Evolutionary conservation across 2,888 invertebrate species (phyloP).

Genomic region (Drosophila meridiana): DNA sequence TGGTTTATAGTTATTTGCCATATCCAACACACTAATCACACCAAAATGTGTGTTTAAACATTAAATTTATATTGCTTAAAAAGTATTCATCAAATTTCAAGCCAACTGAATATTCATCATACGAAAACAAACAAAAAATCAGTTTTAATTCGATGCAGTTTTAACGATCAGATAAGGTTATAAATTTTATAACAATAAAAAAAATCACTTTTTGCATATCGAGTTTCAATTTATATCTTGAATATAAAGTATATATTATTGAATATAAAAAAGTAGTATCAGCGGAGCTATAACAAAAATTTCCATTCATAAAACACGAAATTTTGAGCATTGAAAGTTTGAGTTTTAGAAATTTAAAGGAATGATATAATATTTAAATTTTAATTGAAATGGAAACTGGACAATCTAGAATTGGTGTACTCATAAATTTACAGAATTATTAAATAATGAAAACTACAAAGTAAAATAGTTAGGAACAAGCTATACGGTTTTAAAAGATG

Average conservation of each 20-base stretch:
- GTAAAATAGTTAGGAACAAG: too few relatives aligned
- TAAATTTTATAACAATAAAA: background rate
- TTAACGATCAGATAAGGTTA: background rate
- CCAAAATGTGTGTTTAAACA: background rate
- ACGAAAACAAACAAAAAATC: background rate
- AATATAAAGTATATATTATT: background rate
- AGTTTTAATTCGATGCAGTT: background rate
- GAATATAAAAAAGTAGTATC: background rate
- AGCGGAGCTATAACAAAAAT: background rate
- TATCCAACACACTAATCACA: background rate
- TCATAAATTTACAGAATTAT: too few relatives aligned
- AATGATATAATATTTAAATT: background rate
- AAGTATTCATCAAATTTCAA: background rate
- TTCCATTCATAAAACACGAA: background rate
- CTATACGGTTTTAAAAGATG: background rate
- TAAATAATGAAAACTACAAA: too few relatives aligned
- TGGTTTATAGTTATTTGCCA: background rate
- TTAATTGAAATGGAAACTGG: too few relatives aligned
- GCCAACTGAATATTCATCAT: background rate
- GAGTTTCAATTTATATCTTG: background rate
- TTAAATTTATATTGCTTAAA: background rate
- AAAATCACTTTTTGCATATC: background rate
- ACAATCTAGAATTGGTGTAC: too few relatives aligned
- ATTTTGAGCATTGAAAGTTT: background rate
- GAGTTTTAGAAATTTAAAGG: background rate